Evolutionary conservation across 2,113 vertebrate species (phyloP).

Genomic region (Plectropomus leopardus): DNA sequence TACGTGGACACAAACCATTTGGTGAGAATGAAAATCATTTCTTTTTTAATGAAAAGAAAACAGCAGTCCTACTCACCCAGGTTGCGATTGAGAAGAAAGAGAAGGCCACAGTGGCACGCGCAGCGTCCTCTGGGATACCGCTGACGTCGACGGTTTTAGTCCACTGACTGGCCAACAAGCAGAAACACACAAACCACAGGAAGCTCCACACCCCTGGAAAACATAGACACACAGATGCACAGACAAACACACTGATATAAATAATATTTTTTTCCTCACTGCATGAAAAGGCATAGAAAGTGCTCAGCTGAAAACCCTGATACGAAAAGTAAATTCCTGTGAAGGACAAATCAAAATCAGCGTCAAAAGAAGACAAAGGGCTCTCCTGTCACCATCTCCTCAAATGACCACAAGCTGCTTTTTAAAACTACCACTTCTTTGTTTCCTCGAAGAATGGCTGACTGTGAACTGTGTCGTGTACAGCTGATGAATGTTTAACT

Average conservation of each 20-base stretch:
- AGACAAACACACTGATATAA: slow-evolving; percentile 14
- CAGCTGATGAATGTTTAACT: slow-evolving; percentile 44
- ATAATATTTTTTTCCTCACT: slow-evolving; percentile 16
- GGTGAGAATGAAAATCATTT: not conserved
- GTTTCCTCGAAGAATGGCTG: slow-evolving; percentile 57
- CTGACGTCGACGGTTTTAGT: accelerated
- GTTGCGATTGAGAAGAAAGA: slow-evolving; percentile 95
- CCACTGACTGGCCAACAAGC: slow-evolving; percentile 93
- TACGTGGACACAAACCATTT: too few relatives aligned
- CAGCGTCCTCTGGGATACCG: slow-evolving; percentile 79
- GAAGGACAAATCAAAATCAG: slow-evolving; percentile 12
- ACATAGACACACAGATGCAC: slow-evolving; percentile 45
- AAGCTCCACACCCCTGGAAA: slow-evolving; percentile 90
- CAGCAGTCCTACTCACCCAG: slow-evolving; percentile 87
- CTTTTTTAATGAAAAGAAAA: not conserved
- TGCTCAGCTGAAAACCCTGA: slow-evolving; percentile 16
- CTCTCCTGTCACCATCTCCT: slow-evolving; percentile 15
- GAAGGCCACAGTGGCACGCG: slow-evolving; percentile 89
- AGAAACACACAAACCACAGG: slow-evolving; percentile 95
- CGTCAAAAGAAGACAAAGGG: not conserved
- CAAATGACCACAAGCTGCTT: slow-evolving; percentile 9
- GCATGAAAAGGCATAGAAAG: not conserved
- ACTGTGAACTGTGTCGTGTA: slow-evolving; percentile 41
- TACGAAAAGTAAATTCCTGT: not conserved
- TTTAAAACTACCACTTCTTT: slow-evolving; percentile 55